These are phyloP conservation scores for Caenorhabditis briggsae DNA, from an alignment of 1,140 invertebrate species.

Conservation along the genomic window DNA sequence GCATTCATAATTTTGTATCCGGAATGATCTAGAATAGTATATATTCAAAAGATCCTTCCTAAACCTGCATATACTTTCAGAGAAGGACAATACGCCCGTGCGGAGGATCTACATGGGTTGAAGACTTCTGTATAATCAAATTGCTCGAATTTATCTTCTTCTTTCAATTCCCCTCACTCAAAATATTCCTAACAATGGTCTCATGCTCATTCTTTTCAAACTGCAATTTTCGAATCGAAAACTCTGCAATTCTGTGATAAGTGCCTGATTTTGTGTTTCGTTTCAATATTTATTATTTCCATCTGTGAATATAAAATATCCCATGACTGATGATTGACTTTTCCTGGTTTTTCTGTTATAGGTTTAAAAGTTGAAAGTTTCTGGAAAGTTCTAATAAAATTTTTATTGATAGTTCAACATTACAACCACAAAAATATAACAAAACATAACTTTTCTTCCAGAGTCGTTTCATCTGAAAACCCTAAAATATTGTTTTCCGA, in stretches of 20 bases:
- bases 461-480: no score
- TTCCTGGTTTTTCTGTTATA: conserved; percentile 15
- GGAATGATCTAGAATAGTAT: not conserved
- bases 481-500: no score
- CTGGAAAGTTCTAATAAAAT: not conserved
- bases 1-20: no score
- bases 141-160: not conserved
- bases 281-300: not conserved
- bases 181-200: conserved; percentile 44
- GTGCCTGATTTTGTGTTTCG: not conserved
- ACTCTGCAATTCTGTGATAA: conserved; percentile 42
- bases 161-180: not conserved
- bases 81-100: conserved; percentile 38
- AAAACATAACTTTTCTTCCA: no score
- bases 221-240: conserved; percentile 48
- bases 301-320: conserved; percentile 3
- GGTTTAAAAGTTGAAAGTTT: conserved; percentile 1
- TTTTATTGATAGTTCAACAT: conserved; percentile 68
- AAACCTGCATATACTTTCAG: not conserved
- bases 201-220: conserved; percentile 42
- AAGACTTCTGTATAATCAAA: conserved; percentile 18
- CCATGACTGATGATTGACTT: conserved; percentile 46
- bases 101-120: conserved; percentile 13
- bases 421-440: no score
- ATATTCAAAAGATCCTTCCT: not conserved